Base-by-base conservation (phyloP, 2,797 vertebrate species). In the Steatocranus sp. region DNA sequence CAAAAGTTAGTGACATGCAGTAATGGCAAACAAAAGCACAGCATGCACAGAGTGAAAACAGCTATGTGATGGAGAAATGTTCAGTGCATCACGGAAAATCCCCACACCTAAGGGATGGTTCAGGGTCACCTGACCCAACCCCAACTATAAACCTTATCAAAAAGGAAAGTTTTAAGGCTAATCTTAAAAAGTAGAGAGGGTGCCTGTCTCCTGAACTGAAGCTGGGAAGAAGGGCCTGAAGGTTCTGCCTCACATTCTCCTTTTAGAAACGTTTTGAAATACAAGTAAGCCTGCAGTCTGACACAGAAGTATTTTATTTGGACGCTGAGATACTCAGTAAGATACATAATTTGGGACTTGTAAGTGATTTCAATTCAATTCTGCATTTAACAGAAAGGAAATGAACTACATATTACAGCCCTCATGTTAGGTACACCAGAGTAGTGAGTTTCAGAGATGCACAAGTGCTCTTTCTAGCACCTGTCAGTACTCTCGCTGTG, bases 1-100 rank as follows among this genome's bases (percentile, higher is more conserved):
- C 38, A 70, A 43, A 46, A 70, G 66, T 70, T 70, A 27, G 41
- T 27, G 14, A 5, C 38, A 27, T 70, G 66, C 38, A 46, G 66
- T 27, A 43, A 43, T 46, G 9, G 66, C 38, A 27, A 43, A 70
- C 41, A 46, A 27, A 70, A 27, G 23, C 66, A 70, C 23, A 70
- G 38, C 32, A n/a, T 36, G 32, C 56, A 61, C 56, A 61, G 14
- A 68, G 38, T 43, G 1, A 43, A 70, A 43, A 27, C 38, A 70
- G 66, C 38, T 5, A 25, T 18, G 66, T 27, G 6, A 73, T 2
- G 1, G 66, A 5, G 10, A n/a, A 30, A 30, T 73, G 41, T 30
- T 46, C 23, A 73, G 15, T 11, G 17, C 68, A 30, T 48, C 41
- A 30, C 1, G 4, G 68, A 18, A 30, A 73, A 7, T 73, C 68